These are phyloP conservation scores for Microplitis deprimator DNA, from an alignment of 2,888 invertebrate species.

Conservation along the genomic window DNA sequence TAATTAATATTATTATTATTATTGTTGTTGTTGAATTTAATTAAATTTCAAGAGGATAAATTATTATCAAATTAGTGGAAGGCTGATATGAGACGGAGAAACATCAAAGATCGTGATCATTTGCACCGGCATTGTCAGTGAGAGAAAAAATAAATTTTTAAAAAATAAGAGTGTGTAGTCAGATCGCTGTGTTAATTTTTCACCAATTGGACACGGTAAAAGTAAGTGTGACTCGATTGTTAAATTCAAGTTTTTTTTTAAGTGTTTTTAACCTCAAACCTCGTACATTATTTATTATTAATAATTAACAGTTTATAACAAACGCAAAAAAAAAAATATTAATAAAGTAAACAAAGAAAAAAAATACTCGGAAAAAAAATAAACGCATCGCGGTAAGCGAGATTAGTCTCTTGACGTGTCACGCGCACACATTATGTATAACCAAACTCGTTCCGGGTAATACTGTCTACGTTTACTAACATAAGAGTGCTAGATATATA, in stretches of 20 bases:
- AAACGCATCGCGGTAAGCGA: background rate
- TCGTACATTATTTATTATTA: background rate
- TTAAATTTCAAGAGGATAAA: slow-evolving; percentile 15
- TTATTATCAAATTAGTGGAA: slow-evolving; percentile 21
- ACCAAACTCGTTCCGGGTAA: slow-evolving; percentile 1
- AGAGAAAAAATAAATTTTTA: slow-evolving; percentile 33
- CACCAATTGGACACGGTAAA: slow-evolving; percentile 13
- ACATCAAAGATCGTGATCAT: slow-evolving; percentile 51
- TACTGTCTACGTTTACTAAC: background rate
- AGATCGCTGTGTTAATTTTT: slow-evolving; percentile 24
- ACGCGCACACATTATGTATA: background rate
- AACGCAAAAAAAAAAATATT: too few relatives aligned
- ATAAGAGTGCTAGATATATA: background rate
- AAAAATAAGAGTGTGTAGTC: slow-evolving; percentile 25
- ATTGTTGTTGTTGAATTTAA: background rate
- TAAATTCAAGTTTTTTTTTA: background rate
- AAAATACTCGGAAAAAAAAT: background rate
- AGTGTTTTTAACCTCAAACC: background rate
- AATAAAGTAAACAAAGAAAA: background rate
- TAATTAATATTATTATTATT: background rate
- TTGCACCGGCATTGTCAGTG: slow-evolving; percentile 56
- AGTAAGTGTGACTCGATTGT: slow-evolving; percentile 31
- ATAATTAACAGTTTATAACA: too few relatives aligned
- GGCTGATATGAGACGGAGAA: slow-evolving; percentile 57
- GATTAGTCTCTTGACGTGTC: background rate